Conservation (phyloP, 2,113 vertebrate species). For the Rhegmatorhina hoffmannsi region DNA sequence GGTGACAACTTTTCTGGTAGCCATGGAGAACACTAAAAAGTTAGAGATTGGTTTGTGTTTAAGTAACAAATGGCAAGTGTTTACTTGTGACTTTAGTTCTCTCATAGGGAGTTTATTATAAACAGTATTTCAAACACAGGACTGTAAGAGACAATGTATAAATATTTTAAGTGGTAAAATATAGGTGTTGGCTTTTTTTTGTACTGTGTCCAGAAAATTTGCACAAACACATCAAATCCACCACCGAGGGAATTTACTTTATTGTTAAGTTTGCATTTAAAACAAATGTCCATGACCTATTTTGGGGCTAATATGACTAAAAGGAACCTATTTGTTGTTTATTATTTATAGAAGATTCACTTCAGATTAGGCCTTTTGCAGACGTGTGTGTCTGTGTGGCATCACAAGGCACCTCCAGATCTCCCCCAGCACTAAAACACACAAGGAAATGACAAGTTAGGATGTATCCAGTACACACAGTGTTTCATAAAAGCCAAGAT, state of each 20-base stretch:
- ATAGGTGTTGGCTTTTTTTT: slow-evolving; percentile 70
- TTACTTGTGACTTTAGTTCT: slow-evolving; percentile 34
- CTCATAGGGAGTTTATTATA: slow-evolving; percentile 69
- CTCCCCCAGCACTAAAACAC: slow-evolving; percentile 31
- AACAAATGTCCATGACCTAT: slow-evolving; percentile 74
- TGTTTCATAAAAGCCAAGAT: slow-evolving; percentile 33
- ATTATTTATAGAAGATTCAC: slow-evolving; percentile 81
- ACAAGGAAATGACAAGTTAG: slow-evolving; percentile 62
- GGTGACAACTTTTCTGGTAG: not conserved
- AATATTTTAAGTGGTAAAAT: slow-evolving; percentile 77
- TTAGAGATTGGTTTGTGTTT: not conserved
- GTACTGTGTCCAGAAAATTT: slow-evolving; percentile 75
- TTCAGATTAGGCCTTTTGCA: slow-evolving; percentile 71
- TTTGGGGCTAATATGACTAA: slow-evolving; percentile 77
- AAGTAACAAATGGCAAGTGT: slow-evolving; percentile 9
- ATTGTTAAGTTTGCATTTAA: slow-evolving; percentile 77
- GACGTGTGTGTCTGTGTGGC: slow-evolving; percentile 44
- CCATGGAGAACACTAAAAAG: not conserved
- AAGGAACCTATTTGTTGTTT: slow-evolving; percentile 79
- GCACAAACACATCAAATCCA: slow-evolving; percentile 72
- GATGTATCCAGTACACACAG: slow-evolving; percentile 10
- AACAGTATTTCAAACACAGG: slow-evolving; percentile 71
- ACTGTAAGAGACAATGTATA: slow-evolving; percentile 73
- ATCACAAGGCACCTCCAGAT: slow-evolving; percentile 35
- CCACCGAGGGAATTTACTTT: slow-evolving; percentile 71